Percentiles rank a stretch among this genome's conserved stretches.
Conservation (phyloP, 2,888 invertebrate genomes). For the Nomada ruficornis region DNA sequence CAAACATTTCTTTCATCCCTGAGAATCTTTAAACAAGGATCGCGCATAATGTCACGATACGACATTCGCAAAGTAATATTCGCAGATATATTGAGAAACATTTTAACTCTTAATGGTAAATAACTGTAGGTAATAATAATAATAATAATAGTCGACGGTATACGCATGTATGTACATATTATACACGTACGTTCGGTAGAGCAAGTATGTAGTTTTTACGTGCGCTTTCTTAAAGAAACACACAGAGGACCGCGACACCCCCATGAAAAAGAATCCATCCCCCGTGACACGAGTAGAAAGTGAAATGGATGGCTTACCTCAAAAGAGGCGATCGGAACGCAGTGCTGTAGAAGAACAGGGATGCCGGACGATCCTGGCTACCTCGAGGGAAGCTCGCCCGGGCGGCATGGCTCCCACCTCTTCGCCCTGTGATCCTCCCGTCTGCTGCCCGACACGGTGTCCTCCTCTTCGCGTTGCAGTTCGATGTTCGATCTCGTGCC, state of each 20-base stretch:
- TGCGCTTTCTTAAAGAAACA: too few species aligned
- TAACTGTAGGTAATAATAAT: too few species aligned
- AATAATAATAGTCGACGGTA: too few species aligned
- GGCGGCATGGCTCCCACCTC: conserved; percentile 83
- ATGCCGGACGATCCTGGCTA: conserved; percentile 73
- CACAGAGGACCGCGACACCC: too few species aligned
- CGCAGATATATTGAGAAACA: too few species aligned
- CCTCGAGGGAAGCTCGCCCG: conserved; percentile 81
- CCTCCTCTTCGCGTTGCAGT: conserved; percentile 41
- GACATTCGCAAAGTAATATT: too few species aligned
- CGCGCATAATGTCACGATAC: too few species aligned
- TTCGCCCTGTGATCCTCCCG: conserved; percentile 73
- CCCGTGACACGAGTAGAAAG: not conserved
- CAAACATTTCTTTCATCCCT: not conserved
- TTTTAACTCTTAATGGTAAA: too few species aligned
- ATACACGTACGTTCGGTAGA: too few species aligned
- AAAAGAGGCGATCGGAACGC: conserved; percentile 58
- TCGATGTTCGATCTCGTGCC: not conserved
- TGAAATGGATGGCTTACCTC: conserved; percentile 62
- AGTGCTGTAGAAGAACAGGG: conserved; percentile 60
- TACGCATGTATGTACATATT: too few species aligned
- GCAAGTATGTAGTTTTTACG: not conserved
- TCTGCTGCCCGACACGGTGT: conserved; percentile 68
- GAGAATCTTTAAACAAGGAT: not conserved
- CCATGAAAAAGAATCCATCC: too few species aligned